Conservation (phyloP, 2,888 invertebrate species). For the Sinohyriopsis cumingii region DNA sequence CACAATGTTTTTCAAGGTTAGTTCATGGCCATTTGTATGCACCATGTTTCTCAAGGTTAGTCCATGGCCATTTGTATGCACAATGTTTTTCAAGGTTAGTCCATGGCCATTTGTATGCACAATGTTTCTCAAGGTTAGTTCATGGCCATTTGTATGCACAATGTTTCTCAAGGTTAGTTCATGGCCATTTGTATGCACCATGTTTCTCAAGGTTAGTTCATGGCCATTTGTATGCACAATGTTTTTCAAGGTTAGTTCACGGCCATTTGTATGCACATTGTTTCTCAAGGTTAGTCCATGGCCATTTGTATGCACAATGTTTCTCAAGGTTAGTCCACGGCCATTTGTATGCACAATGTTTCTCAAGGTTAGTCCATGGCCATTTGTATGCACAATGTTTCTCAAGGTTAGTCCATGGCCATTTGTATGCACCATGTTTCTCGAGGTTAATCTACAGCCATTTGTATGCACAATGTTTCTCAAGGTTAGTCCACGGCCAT, state of each 20-base stretch:
- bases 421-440: constrained; percentile 88
- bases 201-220: constrained; percentile 88
- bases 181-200: constrained; percentile 79
- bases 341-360: constrained; percentile 87
- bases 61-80: constrained; percentile 76
- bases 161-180: constrained; percentile 90
- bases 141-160: constrained; percentile 93
- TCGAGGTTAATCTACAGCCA: constrained; percentile 81
- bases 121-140: constrained; percentile 94
- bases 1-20: constrained; percentile 94
- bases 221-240: constrained; percentile 82
- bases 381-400: constrained; percentile 95
- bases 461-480: constrained; percentile 90
- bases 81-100: constrained; percentile 92
- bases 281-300: constrained; percentile 85
- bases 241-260: constrained; percentile 86
- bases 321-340: constrained; percentile 83
- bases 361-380: constrained; percentile 91
- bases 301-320: constrained; percentile 84
- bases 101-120: constrained; percentile 78
- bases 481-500: constrained; percentile 81
- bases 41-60: constrained; percentile 94
- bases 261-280: constrained; percentile 90
- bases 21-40: constrained; percentile 82
- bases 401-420: constrained; percentile 81